These are phyloP conservation scores for Amphipyra berbera DNA, from an alignment of 2,888 invertebrate genomes.

Conservation along the genomic window DNA sequence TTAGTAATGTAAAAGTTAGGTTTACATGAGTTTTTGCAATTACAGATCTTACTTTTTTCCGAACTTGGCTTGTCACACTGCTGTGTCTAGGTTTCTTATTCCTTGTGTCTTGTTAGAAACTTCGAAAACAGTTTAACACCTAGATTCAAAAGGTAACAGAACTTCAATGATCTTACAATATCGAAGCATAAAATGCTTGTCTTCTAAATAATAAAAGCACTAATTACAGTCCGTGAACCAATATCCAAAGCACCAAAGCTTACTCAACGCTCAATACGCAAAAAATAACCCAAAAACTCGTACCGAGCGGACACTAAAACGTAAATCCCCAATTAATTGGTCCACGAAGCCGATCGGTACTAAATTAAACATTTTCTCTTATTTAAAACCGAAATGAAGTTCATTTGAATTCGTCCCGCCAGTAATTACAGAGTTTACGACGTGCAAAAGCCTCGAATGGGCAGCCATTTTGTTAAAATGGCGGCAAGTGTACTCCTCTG, in stretches of 20 bases:
- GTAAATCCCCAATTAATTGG: conserved; percentile 88
- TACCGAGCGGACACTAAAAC: conserved; percentile 63
- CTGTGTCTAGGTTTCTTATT: no score
- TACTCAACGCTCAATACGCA: conserved; percentile 65
- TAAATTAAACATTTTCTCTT: conserved; percentile 89
- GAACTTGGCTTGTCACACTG: no score
- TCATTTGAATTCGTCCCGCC: conserved; percentile 85
- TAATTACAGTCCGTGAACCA: conserved; percentile 39
- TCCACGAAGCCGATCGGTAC: conserved; percentile 78
- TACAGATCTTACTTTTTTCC: no score
- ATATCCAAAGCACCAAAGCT: conserved; percentile 46
- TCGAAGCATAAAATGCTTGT: neutral
- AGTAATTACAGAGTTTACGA: conserved; percentile 89
- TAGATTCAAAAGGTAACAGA: no score
- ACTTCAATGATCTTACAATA: no score
- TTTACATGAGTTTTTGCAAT: no score
- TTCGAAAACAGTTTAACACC: no score
- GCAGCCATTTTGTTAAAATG: conserved; percentile 80
- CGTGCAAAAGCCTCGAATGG: conserved; percentile 79
- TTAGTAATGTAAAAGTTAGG: no score
- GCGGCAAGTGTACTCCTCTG: conserved; percentile 66
- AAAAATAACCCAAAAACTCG: conserved; percentile 59
- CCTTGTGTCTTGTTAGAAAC: no score
- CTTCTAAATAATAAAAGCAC: conserved; percentile 6
- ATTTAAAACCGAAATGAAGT: conserved; percentile 89